Percentiles rank a stretch among this genome's conserved stretches.
phyloP scores from a whole-genome alignment of 2,888 invertebrate species.

The Dromius quadrimaculatus region DNA sequence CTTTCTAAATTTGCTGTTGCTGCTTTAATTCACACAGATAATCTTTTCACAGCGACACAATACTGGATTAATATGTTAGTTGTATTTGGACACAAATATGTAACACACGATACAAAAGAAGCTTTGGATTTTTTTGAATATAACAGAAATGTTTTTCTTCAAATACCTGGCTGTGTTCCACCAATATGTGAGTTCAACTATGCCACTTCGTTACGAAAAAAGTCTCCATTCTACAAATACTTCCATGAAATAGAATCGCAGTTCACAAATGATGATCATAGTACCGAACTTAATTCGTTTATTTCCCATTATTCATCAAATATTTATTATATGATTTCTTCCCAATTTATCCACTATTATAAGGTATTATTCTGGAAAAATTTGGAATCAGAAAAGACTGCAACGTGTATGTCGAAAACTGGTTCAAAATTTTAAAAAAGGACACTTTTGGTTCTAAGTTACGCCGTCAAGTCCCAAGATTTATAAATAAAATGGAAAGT shows the following conservation, averaged over 20 bases:
- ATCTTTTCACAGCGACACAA: not conserved
- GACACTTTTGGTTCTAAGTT: slow-evolving; percentile 22
- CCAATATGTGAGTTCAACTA: not conserved
- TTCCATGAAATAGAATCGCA: too few relatives aligned
- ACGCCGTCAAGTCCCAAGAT: slow-evolving; percentile 7
- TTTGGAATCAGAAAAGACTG: slow-evolving; percentile 31
- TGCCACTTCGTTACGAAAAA: slow-evolving; percentile 2
- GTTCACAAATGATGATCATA: too few relatives aligned
- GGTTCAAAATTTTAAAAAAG: slow-evolving; percentile 30
- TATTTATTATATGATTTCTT: slow-evolving; percentile 10
- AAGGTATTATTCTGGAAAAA: slow-evolving; percentile 1
- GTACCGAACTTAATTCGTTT: too few relatives aligned
- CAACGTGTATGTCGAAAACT: slow-evolving; percentile 27
- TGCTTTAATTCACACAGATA: not conserved
- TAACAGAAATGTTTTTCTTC: not conserved
- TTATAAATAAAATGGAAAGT: slow-evolving; percentile 11
- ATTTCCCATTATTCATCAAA: not conserved
- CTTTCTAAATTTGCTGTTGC: not conserved
- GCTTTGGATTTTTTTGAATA: not conserved
- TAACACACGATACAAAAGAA: not conserved
- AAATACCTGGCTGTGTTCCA: not conserved
- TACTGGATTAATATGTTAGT: slow-evolving; percentile 13
- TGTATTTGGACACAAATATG: not conserved
- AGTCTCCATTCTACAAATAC: slow-evolving; percentile 16
- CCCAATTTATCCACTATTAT: slow-evolving; percentile 10